Conservation (phyloP, 2,888 invertebrate species). For the Desoria tigrina region DNA sequence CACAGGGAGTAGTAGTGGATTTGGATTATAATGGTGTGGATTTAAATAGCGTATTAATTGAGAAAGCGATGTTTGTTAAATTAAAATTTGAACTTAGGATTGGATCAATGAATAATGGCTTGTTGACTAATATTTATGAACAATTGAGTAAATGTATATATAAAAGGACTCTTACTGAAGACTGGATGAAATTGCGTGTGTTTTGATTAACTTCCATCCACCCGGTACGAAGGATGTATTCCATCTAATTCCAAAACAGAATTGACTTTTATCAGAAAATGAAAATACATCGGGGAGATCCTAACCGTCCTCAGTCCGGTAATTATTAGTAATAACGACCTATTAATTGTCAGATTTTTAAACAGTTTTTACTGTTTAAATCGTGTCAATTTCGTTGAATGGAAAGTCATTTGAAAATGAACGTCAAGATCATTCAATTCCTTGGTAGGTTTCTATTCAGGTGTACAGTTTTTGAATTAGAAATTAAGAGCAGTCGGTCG, state of each 20-base stretch:
- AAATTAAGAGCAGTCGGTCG: too few species aligned
- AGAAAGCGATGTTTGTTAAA: neutral
- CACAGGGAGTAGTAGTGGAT: too few species aligned
- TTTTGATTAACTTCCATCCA: conserved; percentile 57
- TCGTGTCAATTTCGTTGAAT: neutral
- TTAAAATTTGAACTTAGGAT: too few species aligned
- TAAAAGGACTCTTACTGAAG: conserved; percentile 54
- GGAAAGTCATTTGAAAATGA: neutral
- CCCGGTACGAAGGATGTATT: conserved; percentile 56
- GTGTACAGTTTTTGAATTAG: too few species aligned
- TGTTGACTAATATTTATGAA: neutral
- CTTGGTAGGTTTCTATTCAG: too few species aligned
- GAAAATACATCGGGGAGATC: conserved; percentile 5
- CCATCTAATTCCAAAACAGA: conserved; percentile 53
- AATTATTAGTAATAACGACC: too few species aligned
- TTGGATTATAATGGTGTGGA: too few species aligned
- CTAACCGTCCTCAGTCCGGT: too few species aligned
- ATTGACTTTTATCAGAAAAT: conserved; percentile 15
- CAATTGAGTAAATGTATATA: conserved; percentile 6
- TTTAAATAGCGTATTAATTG: neutral
- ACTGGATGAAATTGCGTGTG: conserved; percentile 56
- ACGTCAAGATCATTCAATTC: neutral
- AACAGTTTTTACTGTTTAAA: too few species aligned
- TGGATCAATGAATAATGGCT: too few species aligned
- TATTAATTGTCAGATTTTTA: too few species aligned